phyloP scores from a whole-genome alignment of 1,140 invertebrate genomes.

The Aphaenogaster floridana region DNA sequence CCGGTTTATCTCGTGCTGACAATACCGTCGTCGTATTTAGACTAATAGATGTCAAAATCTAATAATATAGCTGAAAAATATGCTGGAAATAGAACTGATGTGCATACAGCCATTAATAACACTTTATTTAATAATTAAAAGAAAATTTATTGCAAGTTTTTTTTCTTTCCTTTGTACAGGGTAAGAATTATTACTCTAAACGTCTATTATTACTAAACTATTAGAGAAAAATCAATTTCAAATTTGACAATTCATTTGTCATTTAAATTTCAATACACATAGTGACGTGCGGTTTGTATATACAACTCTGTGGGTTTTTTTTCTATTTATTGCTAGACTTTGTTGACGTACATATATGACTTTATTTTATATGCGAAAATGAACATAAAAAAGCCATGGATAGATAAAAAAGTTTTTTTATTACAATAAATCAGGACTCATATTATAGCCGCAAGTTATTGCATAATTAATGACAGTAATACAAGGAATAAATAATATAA shows the following conservation, averaged over 20 bases:
- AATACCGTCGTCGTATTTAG: neutral
- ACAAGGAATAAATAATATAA: neutral
- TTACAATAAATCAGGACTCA: neutral
- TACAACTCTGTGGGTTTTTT: neutral
- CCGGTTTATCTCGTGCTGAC: neutral
- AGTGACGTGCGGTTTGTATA: neutral
- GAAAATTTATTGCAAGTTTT: neutral
- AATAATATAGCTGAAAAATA: neutral
- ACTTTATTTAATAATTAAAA: slow-evolving; percentile 6
- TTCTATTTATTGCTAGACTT: slow-evolving; percentile 14
- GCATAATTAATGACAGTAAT: neutral
- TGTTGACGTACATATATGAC: neutral
- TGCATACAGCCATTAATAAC: neutral
- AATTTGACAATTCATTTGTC: neutral
- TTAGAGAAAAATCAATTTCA: neutral
- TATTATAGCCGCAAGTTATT: neutral
- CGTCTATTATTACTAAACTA: slow-evolving; percentile 2
- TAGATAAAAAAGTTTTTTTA: neutral
- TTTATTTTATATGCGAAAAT: neutral
- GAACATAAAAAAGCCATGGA: neutral
- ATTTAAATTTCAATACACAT: slow-evolving; percentile 19
- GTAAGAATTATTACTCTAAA: neutral
- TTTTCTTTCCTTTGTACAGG: neutral
- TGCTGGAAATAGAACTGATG: neutral
- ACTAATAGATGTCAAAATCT: neutral